Evolutionary conservation across 2,113 vertebrate species (phyloP).

Genomic region (Channa maculata): DNA sequence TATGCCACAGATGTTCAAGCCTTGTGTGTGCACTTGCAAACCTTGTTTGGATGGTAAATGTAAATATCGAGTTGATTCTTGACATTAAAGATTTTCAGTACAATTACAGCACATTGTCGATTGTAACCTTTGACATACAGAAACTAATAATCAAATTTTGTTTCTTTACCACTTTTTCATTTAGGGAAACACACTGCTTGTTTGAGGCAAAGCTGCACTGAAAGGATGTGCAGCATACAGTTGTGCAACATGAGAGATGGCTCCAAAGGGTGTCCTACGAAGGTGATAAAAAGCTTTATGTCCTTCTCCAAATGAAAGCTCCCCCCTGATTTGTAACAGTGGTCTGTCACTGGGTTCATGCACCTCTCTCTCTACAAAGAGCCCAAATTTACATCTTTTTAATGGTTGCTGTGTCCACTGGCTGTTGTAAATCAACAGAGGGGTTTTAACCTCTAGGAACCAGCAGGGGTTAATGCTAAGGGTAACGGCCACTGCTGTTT

Average conservation of each 20-base stretch:
- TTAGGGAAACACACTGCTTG: not conserved
- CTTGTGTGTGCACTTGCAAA: slow-evolving; percentile 7
- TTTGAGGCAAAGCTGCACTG: not conserved
- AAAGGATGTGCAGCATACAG: slow-evolving; percentile 44
- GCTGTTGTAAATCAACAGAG: slow-evolving; percentile 78
- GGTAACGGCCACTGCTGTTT: slow-evolving; percentile 55
- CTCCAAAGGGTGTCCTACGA: slow-evolving; percentile 72
- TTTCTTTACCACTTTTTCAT: not conserved
- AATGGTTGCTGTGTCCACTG: slow-evolving; percentile 74
- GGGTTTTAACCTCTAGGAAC: slow-evolving; percentile 71
- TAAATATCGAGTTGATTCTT: slow-evolving; percentile 29
- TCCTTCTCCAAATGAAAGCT: slow-evolving; percentile 79
- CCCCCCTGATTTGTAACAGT: slow-evolving; percentile 79
- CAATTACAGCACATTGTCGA: not conserved
- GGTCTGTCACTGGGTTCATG: slow-evolving; percentile 76
- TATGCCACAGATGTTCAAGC: slow-evolving; percentile 57
- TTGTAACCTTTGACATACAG: slow-evolving; percentile 1
- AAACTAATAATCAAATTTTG: slow-evolving; percentile 3
- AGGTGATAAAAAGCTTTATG: slow-evolving; percentile 81
- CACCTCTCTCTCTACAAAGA: slow-evolving; percentile 70
- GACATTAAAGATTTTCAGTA: slow-evolving; percentile 17
- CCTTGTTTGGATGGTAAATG: slow-evolving; percentile 24
- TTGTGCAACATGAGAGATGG: slow-evolving; percentile 65
- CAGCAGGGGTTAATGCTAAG: slow-evolving; percentile 62
- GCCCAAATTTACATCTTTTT: slow-evolving; percentile 80